A percentile compares a stretch with the other conserved stretches of the same genome.
phyloP scores from a whole-genome alignment of 1,140 invertebrate genomes.

The Sitodiplosis mosellana region DNA sequence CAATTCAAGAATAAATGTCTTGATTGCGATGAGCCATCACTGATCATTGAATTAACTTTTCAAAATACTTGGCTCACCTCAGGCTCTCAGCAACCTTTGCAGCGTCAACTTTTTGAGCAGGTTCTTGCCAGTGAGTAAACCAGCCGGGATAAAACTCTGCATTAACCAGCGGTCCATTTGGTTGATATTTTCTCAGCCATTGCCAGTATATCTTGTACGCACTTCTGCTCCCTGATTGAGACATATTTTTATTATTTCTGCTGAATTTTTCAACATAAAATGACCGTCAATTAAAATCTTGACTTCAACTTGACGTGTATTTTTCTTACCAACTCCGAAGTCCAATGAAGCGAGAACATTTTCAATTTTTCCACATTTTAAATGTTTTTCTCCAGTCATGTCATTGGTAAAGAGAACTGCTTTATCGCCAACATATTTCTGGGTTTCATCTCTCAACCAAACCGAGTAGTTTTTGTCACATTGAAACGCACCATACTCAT shows the following conservation, averaged over 20 bases:
- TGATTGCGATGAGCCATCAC: too few relatives aligned
- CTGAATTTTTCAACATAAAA: too few relatives aligned
- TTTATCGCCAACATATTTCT: constrained; percentile 30
- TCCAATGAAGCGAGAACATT: constrained; percentile 49
- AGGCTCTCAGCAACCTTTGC: constrained; percentile 29
- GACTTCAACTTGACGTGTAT: too few relatives aligned
- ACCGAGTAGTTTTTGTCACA: constrained; percentile 46
- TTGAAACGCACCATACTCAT: too few relatives aligned
- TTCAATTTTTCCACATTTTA: constrained; percentile 41
- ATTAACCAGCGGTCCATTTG: constrained; percentile 46
- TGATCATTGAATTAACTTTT: too few relatives aligned
- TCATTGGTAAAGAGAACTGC: constrained; percentile 56
- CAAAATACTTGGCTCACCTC: too few relatives aligned
- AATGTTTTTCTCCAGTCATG: constrained; percentile 22
- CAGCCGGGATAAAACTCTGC: constrained; percentile 64
- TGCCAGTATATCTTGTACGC: constrained; percentile 8
- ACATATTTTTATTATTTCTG: too few relatives aligned
- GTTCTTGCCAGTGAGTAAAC: constrained; percentile 52
- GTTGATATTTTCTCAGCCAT: constrained; percentile 1
- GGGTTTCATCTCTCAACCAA: constrained; percentile 36
- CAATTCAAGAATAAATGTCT: too few relatives aligned
- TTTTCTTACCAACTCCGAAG: constrained; percentile 34
- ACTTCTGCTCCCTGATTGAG: constrained; percentile 9
- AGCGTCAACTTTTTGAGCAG: constrained; percentile 27
- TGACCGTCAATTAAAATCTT: too few relatives aligned